Base-by-base conservation (phyloP, 2,113 vertebrate species). In the Hypanus sabinus region DNA sequence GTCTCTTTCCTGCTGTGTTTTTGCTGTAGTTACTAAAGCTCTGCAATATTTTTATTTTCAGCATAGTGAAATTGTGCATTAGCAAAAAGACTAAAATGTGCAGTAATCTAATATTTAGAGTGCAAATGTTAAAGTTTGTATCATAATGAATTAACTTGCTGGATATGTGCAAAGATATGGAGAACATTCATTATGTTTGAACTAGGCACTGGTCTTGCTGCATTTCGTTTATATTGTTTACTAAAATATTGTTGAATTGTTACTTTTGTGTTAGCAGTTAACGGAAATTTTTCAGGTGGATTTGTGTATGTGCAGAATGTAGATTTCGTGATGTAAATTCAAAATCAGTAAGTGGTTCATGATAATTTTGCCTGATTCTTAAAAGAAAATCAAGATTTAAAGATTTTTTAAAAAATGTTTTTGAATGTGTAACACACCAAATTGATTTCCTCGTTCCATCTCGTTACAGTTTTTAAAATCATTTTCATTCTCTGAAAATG, bases 341-440 rank as follows among this genome's bases (percentile, higher is more conserved):
- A 88, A 0, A 65, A 33, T 88, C 14, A 65, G 14, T 88, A 65
- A 65, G 14, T 22, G 30, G 18, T 88, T 33, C 46, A 46, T 65
- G 85, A 87, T 60, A 87, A 87, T 27, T 88, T 60, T 3, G 0
- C 12, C 11, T 30, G 60, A 65, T 65, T 65, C n/a, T 90, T 18
- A 68, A 65, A 90, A 90, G n/a, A n/a, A 90, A 90, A 90, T n/a
- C 60, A 90, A 90, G 24, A 16, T 33, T 88, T 55, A 30, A n/a
- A 65, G 57, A 60, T 60, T n/a, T n/a, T n/a, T 36, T 55, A 38
- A 24, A 60, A 62, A n/a, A 73, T 24, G 71, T 16, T 73, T 24
- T 73, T 73, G 71, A 24, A 14, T 73, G 20, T 73, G 22, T 20
- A 73, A 20, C 20, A 79, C 33, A 79, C 3, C 76, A 5, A 16